Conservation (phyloP, 1,140 invertebrate genomes). For the Aphelenchoides besseyi region DNA sequence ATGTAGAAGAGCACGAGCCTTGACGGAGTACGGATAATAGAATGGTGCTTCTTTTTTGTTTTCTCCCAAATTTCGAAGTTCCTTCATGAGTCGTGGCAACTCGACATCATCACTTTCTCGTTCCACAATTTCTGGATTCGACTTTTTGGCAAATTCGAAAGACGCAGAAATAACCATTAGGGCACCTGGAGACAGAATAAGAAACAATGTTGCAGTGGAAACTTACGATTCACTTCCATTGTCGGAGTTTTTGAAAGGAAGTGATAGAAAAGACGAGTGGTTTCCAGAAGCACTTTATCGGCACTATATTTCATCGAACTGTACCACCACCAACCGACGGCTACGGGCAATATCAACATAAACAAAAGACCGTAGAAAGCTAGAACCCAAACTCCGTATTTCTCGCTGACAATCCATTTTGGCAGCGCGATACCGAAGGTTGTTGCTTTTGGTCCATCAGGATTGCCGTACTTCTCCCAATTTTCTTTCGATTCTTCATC, state of each 20-base stretch:
- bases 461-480: slow-evolving; percentile 98
- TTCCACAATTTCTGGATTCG: slow-evolving; percentile 89
- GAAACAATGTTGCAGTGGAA: slow-evolving; percentile 22
- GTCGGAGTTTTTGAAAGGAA: slow-evolving; percentile 91
- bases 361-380: slow-evolving; percentile 92
- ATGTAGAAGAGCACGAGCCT: slow-evolving; percentile 86
- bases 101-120: slow-evolving; percentile 89
- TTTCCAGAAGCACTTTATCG: slow-evolving; percentile 83
- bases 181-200: slow-evolving; percentile 68
- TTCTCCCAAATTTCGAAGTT: slow-evolving; percentile 81
- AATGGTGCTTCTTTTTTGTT: slow-evolving; percentile 92
- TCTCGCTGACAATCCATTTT: slow-evolving; percentile 99
- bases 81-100: slow-evolving; percentile 85
- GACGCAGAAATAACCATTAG: slow-evolving; percentile 93
- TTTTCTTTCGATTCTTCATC: slow-evolving; percentile 93
- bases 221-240: slow-evolving; percentile 80
- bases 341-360: slow-evolving; percentile 90
- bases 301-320: slow-evolving; percentile 91
- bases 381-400: slow-evolving; percentile 95
- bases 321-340: slow-evolving; percentile 97
- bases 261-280: slow-evolving; percentile 88
- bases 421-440: slow-evolving; percentile 98
- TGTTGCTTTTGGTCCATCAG: slow-evolving; percentile 96
- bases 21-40: slow-evolving; percentile 90
- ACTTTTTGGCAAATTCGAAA: slow-evolving; percentile 87